These are phyloP conservation scores for Muscicapa striata DNA, from an alignment of 2,797 vertebrate genomes.

Conservation along the genomic window DNA sequence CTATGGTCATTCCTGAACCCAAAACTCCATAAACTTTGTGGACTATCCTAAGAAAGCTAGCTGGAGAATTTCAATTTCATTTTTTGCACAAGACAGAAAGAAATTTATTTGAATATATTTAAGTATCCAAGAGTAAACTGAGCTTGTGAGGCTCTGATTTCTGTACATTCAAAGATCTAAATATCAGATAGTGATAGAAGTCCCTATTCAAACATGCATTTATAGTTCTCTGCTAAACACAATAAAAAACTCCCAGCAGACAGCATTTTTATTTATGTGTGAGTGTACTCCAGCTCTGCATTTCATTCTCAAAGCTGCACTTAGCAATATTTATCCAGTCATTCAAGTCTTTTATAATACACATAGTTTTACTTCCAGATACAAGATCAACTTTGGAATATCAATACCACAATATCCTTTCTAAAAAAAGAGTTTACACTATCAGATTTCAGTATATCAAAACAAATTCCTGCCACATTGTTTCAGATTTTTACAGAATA, in stretches of 20 bases:
- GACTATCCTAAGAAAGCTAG: neutral
- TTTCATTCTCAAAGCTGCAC: conserved; percentile 6
- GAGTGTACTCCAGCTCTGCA: conserved; percentile 31
- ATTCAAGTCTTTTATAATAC: neutral
- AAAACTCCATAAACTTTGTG: neutral
- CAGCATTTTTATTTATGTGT: conserved; percentile 53
- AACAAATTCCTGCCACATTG: neutral
- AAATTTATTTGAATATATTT: neutral
- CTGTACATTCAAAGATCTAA: neutral
- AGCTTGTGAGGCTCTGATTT: neutral
- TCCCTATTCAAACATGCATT: neutral
- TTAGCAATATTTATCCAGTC: conserved; percentile 53
- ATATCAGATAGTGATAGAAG: neutral
- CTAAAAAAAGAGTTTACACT: neutral
- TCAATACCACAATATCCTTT: neutral
- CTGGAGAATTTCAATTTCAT: neutral
- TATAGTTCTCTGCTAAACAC: conserved; percentile 15
- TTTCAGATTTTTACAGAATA: neutral
- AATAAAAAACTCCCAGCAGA: conserved; percentile 42
- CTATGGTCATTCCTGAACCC: neutral
- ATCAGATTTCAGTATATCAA: neutral
- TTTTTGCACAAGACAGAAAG: neutral
- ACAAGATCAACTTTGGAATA: conserved; percentile 16
- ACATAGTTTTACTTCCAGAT: conserved; percentile 15
- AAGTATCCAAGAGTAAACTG: neutral